Base-by-base conservation (phyloP, 2,888 invertebrate genomes). In the Reticulitermes lucifugus region DNA sequence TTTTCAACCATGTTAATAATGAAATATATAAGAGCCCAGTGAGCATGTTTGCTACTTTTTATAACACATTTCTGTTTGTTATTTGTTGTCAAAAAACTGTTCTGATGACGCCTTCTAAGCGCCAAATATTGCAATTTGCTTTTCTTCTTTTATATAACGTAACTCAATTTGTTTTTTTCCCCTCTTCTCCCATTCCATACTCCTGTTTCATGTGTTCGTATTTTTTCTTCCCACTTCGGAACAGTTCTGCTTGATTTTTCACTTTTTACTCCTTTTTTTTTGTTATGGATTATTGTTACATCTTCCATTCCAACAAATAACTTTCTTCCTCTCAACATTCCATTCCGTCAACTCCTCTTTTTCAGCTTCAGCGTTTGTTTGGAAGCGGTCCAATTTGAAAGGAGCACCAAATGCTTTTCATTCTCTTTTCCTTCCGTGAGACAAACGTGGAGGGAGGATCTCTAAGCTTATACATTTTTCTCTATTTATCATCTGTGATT, bases 331-430 rank as follows among this genome's bases (percentile, higher is more conserved):
- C 25, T 65, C 65, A 55, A 14, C 65, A 9, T 65, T 65, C 6
- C 9, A 25, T 65, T 5, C 51, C 46, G n/a, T 75, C 75, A 43
- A 22, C 41, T 6, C 14, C 12, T 41, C 46, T 77, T 25, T 22
- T 3, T 14, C 73, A 46, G 46, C 12, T 46, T 7, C 46, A 5
- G 46, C 12, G 12, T 73, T 73, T 73, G 73, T 29, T 46, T 77
- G 77, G 77, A 77, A 77, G 43, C 46, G 22, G 46, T 77, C 77
- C 77, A 77, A 77, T 77, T 77, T 77, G 43, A 77, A 77, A 51
- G 46, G 12, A 77, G 46, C 21, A 77, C 46, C 77, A 77, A 46
- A 77, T 14, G 46, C 51, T 46, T 43, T 46, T n/a, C 41, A 5
- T 46, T 73, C 35, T 10, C 6, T 5, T 21, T 35, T 29, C 41